Evolutionary conservation across 2,888 invertebrate genomes (phyloP).

Genomic region (Xestia ashworthii): DNA sequence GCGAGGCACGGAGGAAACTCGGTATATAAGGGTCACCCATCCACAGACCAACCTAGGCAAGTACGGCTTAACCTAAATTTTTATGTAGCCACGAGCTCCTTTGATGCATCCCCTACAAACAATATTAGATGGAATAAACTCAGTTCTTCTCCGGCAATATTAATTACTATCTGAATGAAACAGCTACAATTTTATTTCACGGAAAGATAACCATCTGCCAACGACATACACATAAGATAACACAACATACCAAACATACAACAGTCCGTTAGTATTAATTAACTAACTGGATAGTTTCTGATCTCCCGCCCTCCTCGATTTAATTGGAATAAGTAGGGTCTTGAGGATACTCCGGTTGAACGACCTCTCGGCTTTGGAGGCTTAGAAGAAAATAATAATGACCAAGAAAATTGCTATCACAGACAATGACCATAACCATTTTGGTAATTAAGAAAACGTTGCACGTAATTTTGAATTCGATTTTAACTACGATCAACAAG

Average conservation of each 20-base stretch:
- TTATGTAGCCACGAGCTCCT: no score
- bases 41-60: no score
- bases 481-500: no score
- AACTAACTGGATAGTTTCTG: slow-evolving; percentile 49
- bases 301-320: slow-evolving; percentile 45
- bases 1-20: no score
- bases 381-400: slow-evolving; percentile 27
- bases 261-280: slow-evolving; percentile 48
- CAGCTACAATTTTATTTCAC: slow-evolving; percentile 9
- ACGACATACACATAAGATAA: neutral
- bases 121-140: neutral
- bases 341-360: slow-evolving; percentile 53
- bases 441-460: no score
- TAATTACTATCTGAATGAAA: neutral
- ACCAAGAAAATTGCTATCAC: slow-evolving; percentile 20
- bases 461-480: no score
- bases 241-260: slow-evolving; percentile 5
- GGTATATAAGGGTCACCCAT: no score
- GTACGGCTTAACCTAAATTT: no score
- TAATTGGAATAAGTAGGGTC: slow-evolving; percentile 60
- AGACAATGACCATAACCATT: no score
- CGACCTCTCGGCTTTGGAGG: slow-evolving; percentile 24
- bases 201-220: neutral
- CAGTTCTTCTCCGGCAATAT: neutral
- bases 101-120: no score